phyloP scores from a whole-genome alignment of 1,140 invertebrate species.

The Hyphantria cunea region DNA sequence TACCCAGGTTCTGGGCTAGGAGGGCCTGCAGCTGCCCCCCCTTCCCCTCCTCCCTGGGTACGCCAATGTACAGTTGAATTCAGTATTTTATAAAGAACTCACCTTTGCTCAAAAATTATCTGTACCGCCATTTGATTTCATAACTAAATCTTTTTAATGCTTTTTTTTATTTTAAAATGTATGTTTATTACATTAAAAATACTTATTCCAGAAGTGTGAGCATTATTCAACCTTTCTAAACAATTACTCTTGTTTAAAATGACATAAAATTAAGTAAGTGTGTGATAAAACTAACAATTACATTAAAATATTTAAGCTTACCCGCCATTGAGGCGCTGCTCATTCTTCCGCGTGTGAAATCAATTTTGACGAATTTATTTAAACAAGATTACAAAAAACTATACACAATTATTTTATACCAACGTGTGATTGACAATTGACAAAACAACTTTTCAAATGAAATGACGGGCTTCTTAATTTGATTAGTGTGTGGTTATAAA shows the following conservation, averaged over 20 bases:
- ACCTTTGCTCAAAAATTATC: too few relatives aligned
- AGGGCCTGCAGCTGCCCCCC: too few relatives aligned
- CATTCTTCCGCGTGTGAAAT: conserved; percentile 74
- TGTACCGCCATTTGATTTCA: too few relatives aligned
- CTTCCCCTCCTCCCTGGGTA: too few relatives aligned
- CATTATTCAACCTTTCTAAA: neutral
- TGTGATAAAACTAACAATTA: neutral
- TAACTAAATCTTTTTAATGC: too few relatives aligned
- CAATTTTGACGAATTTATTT: conserved; percentile 62
- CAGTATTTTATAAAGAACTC: too few relatives aligned
- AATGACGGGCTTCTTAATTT: conserved; percentile 16
- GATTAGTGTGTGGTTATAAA: conserved; percentile 9
- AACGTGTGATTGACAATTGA: conserved; percentile 12
- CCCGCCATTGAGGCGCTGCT: conserved; percentile 77
- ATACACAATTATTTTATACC: conserved; percentile 19
- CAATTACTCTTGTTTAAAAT: neutral
- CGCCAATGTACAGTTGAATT: too few relatives aligned
- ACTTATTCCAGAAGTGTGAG: neutral
- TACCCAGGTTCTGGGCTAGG: too few relatives aligned
- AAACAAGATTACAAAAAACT: conserved; percentile 24
- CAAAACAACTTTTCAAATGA: conserved; percentile 14
- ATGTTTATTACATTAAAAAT: too few relatives aligned
- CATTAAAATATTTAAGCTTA: conserved; percentile 41
- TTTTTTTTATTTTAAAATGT: too few relatives aligned
- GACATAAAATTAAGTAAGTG: neutral